Evolutionary conservation across 2,113 vertebrate species (phyloP).

Genomic region (Pleuronectes platessa): DNA sequence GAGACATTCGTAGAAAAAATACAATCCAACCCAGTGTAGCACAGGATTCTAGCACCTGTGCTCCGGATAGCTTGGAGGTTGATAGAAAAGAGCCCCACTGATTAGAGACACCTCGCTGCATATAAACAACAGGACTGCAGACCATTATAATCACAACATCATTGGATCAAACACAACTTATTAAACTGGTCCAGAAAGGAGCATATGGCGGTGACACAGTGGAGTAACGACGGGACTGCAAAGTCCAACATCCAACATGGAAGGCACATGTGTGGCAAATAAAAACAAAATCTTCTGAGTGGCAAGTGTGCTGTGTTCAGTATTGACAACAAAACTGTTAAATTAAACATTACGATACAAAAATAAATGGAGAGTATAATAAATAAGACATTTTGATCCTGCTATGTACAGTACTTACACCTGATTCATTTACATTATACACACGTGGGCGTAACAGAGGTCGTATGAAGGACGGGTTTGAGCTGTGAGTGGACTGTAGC

Average conservation of each 20-base stretch:
- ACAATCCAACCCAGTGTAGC: not conserved
- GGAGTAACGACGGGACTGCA: not conserved
- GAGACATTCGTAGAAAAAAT: slow-evolving; percentile 3
- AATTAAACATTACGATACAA: slow-evolving; percentile 69
- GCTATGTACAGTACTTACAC: slow-evolving; percentile 81
- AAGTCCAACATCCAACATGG: slow-evolving; percentile 9
- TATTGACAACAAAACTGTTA: slow-evolving; percentile 22
- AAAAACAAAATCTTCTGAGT: slow-evolving; percentile 8
- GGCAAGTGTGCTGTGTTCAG: slow-evolving; percentile 26
- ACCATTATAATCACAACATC: not conserved
- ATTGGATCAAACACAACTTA: slow-evolving; percentile 9
- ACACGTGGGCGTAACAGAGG: slow-evolving; percentile 63
- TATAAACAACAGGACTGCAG: not conserved
- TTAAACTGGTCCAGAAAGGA: not conserved
- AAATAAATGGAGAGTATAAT: slow-evolving; percentile 79
- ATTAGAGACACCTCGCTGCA: slow-evolving; percentile 28
- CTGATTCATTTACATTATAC: slow-evolving; percentile 72
- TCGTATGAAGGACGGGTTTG: slow-evolving; percentile 39
- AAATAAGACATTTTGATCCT: slow-evolving; percentile 73
- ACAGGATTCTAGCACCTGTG: not conserved
- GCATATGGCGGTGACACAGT: not conserved
- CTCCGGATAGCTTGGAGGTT: not conserved
- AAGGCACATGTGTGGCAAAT: slow-evolving; percentile 43
- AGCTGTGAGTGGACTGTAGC: slow-evolving; percentile 53
- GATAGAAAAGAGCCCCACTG: slow-evolving; percentile 15